These are phyloP conservation scores for Zaprionus ghesquierei DNA, from an alignment of 1,140 invertebrate species.

Conservation along the genomic window DNA sequence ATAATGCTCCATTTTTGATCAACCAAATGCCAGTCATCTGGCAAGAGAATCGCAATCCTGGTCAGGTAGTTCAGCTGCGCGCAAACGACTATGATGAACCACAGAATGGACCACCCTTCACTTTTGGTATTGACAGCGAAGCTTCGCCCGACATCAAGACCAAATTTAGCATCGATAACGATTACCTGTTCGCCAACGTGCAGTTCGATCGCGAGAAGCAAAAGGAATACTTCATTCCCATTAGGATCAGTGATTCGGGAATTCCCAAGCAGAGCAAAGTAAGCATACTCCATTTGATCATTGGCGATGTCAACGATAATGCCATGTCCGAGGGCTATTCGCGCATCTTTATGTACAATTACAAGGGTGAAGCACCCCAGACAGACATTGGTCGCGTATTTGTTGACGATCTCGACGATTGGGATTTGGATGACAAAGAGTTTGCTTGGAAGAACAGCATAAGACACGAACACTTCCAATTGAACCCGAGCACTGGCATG, in stretches of 20 bases:
- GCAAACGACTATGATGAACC: slow-evolving; percentile 92
- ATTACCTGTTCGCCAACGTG: slow-evolving; percentile 85
- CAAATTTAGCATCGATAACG: slow-evolving; percentile 88
- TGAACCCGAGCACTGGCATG: slow-evolving; percentile 90
- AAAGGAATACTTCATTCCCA: slow-evolving; percentile 93
- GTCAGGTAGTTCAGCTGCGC: slow-evolving; percentile 87
- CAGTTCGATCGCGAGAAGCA: slow-evolving; percentile 94
- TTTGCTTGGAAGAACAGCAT: slow-evolving; percentile 87
- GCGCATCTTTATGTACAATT: slow-evolving; percentile 96
- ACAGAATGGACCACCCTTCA: slow-evolving; percentile 92
- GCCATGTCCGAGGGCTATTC: slow-evolving; percentile 91
- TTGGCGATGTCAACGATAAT: slow-evolving; percentile 96
- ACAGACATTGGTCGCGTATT: slow-evolving; percentile 94
- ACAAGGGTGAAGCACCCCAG: slow-evolving; percentile 89
- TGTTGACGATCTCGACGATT: slow-evolving; percentile 95
- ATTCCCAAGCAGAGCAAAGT: slow-evolving; percentile 88
- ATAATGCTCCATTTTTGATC: slow-evolving; percentile 93
- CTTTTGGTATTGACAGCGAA: slow-evolving; percentile 87
- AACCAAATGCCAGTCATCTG: slow-evolving; percentile 91
- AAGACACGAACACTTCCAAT: slow-evolving; percentile 85
- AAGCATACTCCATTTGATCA: slow-evolving; percentile 91
- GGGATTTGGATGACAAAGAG: slow-evolving; percentile 94
- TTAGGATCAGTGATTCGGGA: slow-evolving; percentile 93
- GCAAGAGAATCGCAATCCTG: slow-evolving; percentile 89
- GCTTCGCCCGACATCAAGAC: slow-evolving; percentile 87